Percentiles rank a stretch among this genome's conserved stretches.
phyloP scores from a whole-genome alignment of 2,113 vertebrate species.

The Forbesichthys agassizii region DNA sequence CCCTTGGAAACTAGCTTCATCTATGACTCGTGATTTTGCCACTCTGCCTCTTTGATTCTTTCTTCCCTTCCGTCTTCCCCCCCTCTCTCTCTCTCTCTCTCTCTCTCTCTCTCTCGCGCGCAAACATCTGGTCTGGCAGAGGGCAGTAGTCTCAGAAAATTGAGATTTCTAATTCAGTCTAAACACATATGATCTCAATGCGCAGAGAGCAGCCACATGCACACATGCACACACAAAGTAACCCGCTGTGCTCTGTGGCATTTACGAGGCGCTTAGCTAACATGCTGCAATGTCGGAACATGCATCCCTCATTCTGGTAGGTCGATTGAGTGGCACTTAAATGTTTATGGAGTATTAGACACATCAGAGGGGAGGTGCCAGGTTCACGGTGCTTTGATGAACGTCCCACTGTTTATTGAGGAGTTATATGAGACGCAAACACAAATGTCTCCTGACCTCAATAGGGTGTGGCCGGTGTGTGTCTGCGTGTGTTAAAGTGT shows the following conservation, averaged over 20 bases:
- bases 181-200: constrained; percentile 59
- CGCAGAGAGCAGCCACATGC: constrained; percentile 10
- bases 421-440: constrained; percentile 37
- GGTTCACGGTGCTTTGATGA: constrained; percentile 34
- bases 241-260: background rate
- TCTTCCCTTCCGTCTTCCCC: background rate
- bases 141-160: constrained; percentile 22
- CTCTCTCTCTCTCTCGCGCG: constrained; percentile 9
- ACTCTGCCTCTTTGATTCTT: background rate
- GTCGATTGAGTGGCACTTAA: constrained; percentile 21
- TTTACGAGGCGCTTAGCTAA: background rate
- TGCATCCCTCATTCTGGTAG: background rate
- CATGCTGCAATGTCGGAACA: constrained; percentile 1
- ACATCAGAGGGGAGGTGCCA: constrained; percentile 22
- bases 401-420: constrained; percentile 38
- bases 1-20: background rate
- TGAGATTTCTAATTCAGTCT: constrained; percentile 40
- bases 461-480: constrained; percentile 18
- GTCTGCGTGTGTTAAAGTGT: background rate
- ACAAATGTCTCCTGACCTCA: constrained; percentile 27
- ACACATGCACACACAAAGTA: constrained; percentile 1
- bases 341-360: constrained; percentile 46
- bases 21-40: background rate
- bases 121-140: constrained; percentile 44
- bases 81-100: background rate